These are phyloP conservation scores for Sander vitreus DNA, from an alignment of 2,113 vertebrate species.

Conservation along the genomic window DNA sequence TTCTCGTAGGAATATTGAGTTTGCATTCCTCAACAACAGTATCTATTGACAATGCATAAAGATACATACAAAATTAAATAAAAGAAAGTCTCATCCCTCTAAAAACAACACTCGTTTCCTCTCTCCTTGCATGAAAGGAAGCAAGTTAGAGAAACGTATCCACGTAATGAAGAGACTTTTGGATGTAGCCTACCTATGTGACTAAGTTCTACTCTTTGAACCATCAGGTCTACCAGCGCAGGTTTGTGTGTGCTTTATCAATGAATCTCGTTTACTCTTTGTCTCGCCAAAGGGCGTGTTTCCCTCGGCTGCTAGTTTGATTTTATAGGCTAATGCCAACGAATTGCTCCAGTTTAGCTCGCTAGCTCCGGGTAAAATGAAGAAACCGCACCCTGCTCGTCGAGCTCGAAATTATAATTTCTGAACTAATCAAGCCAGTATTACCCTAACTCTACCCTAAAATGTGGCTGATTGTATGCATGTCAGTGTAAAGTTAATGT, in stretches of 20 bases:
- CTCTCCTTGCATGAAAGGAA: no score
- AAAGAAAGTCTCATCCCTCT: no score
- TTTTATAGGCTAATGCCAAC: neutral
- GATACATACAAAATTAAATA: no score
- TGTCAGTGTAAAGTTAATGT: neutral
- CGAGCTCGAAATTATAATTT: neutral
- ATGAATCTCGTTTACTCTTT: neutral
- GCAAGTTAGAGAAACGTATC: no score
- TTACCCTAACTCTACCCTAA: rapidly evolving
- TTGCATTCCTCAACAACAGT: no score
- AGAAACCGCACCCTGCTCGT: neutral
- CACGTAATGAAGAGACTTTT: no score
- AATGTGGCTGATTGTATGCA: neutral
- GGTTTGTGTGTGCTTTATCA: neutral
- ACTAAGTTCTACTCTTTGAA: no score
- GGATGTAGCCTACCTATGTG: no score
- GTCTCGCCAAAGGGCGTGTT: neutral
- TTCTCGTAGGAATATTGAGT: no score
- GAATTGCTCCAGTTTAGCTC: neutral
- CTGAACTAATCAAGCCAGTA: neutral
- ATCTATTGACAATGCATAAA: no score
- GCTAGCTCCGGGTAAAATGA: neutral
- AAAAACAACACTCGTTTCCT: no score
- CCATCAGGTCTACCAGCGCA: neutral
- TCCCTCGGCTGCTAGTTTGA: neutral